phyloP scores from a whole-genome alignment of 2,797 vertebrate genomes.

The Paratrypauchen microcephalus region DNA sequence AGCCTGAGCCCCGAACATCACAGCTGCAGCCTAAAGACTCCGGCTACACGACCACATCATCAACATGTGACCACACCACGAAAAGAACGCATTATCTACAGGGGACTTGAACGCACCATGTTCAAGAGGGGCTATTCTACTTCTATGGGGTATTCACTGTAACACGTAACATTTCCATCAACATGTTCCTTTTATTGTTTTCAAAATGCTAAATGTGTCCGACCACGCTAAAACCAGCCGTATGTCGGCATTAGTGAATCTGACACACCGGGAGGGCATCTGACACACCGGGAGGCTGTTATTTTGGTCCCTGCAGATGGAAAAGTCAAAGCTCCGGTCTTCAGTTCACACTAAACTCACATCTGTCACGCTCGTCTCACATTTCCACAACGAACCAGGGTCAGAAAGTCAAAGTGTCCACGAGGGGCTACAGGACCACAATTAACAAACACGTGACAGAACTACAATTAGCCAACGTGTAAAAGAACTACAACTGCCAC shows the following conservation, averaged over 20 bases:
- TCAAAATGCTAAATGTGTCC: no score
- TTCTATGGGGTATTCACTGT: no score
- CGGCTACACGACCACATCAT: neutral
- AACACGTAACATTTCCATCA: no score
- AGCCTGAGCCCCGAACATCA: neutral
- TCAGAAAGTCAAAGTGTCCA: neutral
- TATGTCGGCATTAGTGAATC: no score
- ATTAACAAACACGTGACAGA: neutral
- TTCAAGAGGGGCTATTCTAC: no score
- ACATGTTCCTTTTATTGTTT: no score
- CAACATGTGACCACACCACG: neutral
- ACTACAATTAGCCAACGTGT: no score
- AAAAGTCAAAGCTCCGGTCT: neutral
- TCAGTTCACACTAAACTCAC: constrained; percentile 7
- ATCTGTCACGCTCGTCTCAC: neutral
- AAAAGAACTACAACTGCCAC: no score
- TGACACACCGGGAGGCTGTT: no score
- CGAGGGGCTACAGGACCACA: neutral
- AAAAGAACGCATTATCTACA: neutral
- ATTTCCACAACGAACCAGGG: neutral
- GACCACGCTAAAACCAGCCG: no score
- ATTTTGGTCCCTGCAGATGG: neutral
- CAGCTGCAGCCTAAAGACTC: neutral
- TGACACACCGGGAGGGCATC: no score
- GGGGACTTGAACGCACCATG: no score